These are phyloP conservation scores for Pluvianellus socialis DNA, from an alignment of 2,113 vertebrate genomes.

Conservation along the genomic window DNA sequence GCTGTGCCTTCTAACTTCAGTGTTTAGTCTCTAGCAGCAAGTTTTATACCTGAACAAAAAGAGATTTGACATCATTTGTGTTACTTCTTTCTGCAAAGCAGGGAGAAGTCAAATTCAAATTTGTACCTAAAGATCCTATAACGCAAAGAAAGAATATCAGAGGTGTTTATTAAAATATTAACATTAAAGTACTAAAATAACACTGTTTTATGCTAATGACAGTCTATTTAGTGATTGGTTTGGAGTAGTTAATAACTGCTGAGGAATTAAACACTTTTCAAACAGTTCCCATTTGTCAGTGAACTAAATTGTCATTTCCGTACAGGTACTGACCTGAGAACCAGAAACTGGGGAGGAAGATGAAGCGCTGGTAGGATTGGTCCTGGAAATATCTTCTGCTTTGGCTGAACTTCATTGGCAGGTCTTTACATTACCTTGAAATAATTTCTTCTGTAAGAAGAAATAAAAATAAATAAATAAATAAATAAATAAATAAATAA, in stretches of 20 bases:
- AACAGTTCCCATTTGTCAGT: neutral
- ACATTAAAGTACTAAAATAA: neutral
- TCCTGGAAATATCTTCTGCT: neutral
- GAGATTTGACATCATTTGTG: conserved; percentile 22
- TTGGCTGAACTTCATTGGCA: neutral
- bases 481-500: too few species aligned
- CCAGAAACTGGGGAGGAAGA: neutral
- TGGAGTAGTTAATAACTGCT: neutral
- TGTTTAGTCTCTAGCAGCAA: conserved; percentile 54
- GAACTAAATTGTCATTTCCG: neutral
- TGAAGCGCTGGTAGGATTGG: neutral
- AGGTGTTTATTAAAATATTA: neutral
- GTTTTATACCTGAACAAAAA: conserved; percentile 57
- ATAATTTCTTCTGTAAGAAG: neutral
- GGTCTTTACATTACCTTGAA: neutral
- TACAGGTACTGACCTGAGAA: neutral
- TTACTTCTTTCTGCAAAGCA: conserved; percentile 21
- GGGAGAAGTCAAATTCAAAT: conserved; percentile 48
- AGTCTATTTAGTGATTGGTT: neutral
- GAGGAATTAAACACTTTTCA: neutral
- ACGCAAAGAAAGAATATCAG: neutral
- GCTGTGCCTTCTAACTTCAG: conserved; percentile 66
- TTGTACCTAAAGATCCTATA: neutral
- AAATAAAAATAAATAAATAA: too few species aligned
- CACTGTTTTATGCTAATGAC: neutral